Conservation (phyloP, 2,888 invertebrate genomes). For the Diaphora mendica region DNA sequence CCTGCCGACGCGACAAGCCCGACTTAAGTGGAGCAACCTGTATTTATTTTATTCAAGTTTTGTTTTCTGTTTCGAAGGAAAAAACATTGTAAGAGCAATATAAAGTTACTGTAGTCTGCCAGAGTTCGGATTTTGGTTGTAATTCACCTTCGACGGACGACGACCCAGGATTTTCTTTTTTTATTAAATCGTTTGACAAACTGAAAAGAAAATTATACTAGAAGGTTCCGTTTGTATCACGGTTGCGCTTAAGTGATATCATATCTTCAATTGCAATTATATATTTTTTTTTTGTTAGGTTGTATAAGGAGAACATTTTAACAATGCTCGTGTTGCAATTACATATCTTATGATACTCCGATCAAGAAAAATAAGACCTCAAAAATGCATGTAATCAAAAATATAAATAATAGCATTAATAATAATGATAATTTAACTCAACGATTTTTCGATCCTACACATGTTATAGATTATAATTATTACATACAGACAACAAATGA, state of each 20-base stretch:
- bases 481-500: background rate
- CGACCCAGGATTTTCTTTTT: background rate
- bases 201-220: background rate
- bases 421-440: background rate
- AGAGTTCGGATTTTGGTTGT: background rate
- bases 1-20: constrained; percentile 36
- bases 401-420: no score
- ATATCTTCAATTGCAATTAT: background rate
- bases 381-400: no score
- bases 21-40: constrained; percentile 42
- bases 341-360: no score
- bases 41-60: constrained; percentile 43
- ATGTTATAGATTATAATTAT: no score
- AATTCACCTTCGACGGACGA: background rate
- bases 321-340: background rate
- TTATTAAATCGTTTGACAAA: background rate
- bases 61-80: constrained; percentile 14
- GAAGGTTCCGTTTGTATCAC: background rate
- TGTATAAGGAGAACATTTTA: background rate
- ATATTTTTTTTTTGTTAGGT: background rate
- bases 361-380: no score
- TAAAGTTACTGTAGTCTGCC: background rate
- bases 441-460: background rate
- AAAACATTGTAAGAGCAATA: background rate
- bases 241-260: no score